Base-by-base conservation (phyloP, 2,797 vertebrate species). In the Eremophila alpestris region DNA sequence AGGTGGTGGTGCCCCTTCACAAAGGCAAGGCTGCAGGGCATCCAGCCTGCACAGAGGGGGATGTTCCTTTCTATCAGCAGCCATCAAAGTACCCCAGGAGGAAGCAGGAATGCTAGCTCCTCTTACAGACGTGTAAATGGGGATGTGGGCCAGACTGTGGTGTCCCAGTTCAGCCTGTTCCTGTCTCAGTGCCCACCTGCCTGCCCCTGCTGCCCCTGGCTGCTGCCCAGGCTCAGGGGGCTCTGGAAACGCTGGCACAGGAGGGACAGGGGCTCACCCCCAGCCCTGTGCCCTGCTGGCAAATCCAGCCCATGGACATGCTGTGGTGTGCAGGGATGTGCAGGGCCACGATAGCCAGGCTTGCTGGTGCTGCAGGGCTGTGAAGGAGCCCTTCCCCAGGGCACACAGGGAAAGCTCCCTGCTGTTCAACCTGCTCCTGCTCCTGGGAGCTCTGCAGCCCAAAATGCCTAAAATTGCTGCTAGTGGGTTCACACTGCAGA, bases 261-360 rank as follows among this genome's bases (percentile, higher is more conserved):
- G 74, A 0, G 2, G 3, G 36, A n/a, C 2, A 0, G 13, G 34
- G 18, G 8, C 26, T 68, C 10, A 2, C 59, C 36, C 55, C 60
- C 23, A 1, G 30, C 12, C 41, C 55, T 62, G 38, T 12, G 55
- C 16, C 2, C 13, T 29, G 34, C 17, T 48, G 71, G 13, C 54
- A 52, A 7, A 52, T 18, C 36, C 23, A 51, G 3, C 2, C 38
- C 22, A 45, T 5, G 14, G 30, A 3, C 15, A 0, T 26, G 40
- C 76, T 49, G 73, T 15, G 41, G 7, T 1, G 10, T 12, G 69
- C 64, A 8, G 69, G 5, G 69, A 13, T 22, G 36, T 34, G 36
- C 2, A 5, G 65, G 23, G 11, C 38, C 26, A 1, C 6, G 29
- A 3, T 3, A 13, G 13, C 26, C 74, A 36, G 60, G 41, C 29